These are phyloP conservation scores for Acanthurus lineatus DNA, from an alignment of 2,797 vertebrate genomes.

Conservation along the genomic window DNA sequence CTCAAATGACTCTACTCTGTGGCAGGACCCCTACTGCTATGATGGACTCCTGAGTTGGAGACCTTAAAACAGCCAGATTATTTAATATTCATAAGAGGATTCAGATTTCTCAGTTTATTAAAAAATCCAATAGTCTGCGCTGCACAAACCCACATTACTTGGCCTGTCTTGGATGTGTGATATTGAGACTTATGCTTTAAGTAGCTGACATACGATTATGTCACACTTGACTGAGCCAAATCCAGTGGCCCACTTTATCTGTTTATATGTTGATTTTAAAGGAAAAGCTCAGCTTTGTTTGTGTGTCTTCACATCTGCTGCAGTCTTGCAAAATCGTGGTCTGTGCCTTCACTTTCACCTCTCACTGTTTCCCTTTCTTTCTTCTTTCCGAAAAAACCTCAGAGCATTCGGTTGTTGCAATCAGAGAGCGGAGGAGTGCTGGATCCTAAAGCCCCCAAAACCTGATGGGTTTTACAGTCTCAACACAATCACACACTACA, in stretches of 20 bases:
- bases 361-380: conserved; percentile 19
- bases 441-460: conserved; percentile 51
- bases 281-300: conserved; percentile 23
- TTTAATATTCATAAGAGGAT: conserved; percentile 39
- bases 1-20: conserved; percentile 13
- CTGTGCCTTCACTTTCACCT: conserved; percentile 15
- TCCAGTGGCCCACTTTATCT: not conserved
- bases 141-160: conserved; percentile 7
- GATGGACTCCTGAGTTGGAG: conserved; percentile 29
- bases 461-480: conserved; percentile 62
- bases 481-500: conserved; percentile 52
- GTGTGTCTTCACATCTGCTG: conserved; percentile 31
- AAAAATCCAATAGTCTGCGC: conserved; percentile 7
- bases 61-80: conserved; percentile 37
- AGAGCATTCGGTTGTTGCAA: conserved; percentile 37
- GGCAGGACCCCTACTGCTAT: conserved; percentile 33
- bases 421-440: conserved; percentile 36
- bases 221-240: conserved; percentile 3
- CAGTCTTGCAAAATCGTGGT: conserved; percentile 4
- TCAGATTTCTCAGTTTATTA: conserved; percentile 39
- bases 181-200: not conserved
- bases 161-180: conserved; percentile 15
- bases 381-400: conserved; percentile 27
- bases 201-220: not conserved
- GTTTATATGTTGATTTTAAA: conserved; percentile 2